A percentile compares a stretch with the other conserved stretches of the same genome.
These are phyloP conservation scores for Zootoca vivipara DNA, from an alignment of 2,113 vertebrate genomes.

Conservation along the genomic window DNA sequence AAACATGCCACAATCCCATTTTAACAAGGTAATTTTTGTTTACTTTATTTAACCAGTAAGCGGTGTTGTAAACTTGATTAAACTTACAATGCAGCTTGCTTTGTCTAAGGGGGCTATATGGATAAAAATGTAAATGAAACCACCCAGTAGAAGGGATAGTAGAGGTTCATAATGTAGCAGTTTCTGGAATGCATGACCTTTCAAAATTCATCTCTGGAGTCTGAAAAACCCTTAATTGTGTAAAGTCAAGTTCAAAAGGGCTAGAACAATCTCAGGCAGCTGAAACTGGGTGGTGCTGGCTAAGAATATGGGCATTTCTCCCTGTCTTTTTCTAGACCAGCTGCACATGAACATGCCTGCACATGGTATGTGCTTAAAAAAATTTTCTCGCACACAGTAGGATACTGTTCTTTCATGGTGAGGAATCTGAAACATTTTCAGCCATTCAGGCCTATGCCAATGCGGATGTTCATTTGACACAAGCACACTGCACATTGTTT, in stretches of 20 bases:
- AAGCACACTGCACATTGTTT: neutral
- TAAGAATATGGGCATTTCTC: neutral
- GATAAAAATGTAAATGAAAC: neutral
- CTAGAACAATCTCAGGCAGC: neutral
- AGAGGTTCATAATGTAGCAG: neutral
- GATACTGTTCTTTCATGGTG: neutral
- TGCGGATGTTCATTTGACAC: neutral
- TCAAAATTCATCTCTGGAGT: neutral
- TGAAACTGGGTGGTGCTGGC: too few species aligned
- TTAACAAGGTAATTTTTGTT: neutral
- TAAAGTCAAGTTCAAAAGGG: neutral
- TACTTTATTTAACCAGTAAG: neutral
- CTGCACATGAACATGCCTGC: neutral
- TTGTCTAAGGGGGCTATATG: neutral
- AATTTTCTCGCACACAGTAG: neutral
- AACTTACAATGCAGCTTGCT: neutral
- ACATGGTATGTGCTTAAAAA: neutral
- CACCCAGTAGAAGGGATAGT: neutral
- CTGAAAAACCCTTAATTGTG: neutral
- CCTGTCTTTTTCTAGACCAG: neutral
- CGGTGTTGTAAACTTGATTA: neutral
- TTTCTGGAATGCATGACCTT: neutral
- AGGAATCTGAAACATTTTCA: neutral
- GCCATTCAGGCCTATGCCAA: neutral
- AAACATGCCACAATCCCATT: neutral